A percentile compares a stretch with the other conserved stretches of the same genome.
These are phyloP conservation scores for Orthonevra nobilis DNA, from an alignment of 2,888 invertebrate genomes.

Conservation along the genomic window DNA sequence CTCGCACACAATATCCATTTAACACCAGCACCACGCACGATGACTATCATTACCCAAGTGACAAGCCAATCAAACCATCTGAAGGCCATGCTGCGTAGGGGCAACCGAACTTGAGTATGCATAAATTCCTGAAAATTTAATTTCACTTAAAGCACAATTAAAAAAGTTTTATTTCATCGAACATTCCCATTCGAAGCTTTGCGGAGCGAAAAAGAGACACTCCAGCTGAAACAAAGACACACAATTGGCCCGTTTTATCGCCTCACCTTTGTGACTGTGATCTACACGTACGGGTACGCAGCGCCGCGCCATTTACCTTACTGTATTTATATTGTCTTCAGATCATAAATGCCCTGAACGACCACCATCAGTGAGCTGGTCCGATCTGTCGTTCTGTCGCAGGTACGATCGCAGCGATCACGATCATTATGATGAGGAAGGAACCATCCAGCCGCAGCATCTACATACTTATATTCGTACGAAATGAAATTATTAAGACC, in stretches of 20 bases:
- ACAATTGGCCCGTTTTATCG: constrained; percentile 42
- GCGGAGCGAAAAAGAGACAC: neutral
- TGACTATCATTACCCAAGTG: constrained; percentile 5
- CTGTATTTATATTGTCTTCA: constrained; percentile 38
- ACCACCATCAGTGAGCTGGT: constrained; percentile 60
- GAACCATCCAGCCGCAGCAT: constrained; percentile 14
- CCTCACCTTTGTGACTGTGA: constrained; percentile 36
- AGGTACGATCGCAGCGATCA: neutral
- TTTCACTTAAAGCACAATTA: constrained; percentile 31
- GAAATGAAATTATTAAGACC: constrained; percentile 68
- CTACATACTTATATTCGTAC: no score
- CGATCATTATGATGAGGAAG: constrained; percentile 18
- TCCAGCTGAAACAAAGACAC: constrained; percentile 22
- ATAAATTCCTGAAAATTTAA: constrained; percentile 6
- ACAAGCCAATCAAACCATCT: constrained; percentile 28
- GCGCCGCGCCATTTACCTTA: constrained; percentile 23
- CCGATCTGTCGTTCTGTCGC: neutral
- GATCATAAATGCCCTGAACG: constrained; percentile 54
- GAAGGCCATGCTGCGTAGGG: constrained; percentile 14
- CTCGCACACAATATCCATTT: no score
- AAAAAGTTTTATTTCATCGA: neutral
- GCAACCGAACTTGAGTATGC: constrained; percentile 1
- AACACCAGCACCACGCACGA: no score
- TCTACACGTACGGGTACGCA: no score
- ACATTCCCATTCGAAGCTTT: neutral